Percentiles rank a stretch among this genome's conserved stretches.
Conservation (phyloP, 2,113 vertebrate species). For the Chionodraco myersi region DNA sequence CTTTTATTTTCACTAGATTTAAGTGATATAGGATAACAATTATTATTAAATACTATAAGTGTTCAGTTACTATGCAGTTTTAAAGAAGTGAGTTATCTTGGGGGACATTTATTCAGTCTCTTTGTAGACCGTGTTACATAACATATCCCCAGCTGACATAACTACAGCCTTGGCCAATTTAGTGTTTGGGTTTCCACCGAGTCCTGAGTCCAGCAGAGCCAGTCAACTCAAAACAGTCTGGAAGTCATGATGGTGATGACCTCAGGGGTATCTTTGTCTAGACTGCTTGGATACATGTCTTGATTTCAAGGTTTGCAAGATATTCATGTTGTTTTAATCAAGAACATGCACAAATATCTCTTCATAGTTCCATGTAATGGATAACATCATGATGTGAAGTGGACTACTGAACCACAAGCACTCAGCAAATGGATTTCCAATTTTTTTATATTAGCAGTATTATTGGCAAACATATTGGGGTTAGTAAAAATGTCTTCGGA, state of each 20-base stretch:
- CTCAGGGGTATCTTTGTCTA: conserved; percentile 59
- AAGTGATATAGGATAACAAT: not conserved
- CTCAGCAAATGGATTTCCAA: not conserved
- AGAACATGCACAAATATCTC: not conserved
- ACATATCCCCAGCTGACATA: conserved; percentile 59
- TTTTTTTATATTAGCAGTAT: not conserved
- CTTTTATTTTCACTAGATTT: not conserved
- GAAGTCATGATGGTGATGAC: conserved; percentile 51
- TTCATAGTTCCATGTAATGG: not conserved
- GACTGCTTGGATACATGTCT: conserved; percentile 31
- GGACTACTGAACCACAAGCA: conserved; percentile 11
- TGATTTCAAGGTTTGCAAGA: conserved; percentile 44
- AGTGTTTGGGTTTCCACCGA: conserved; percentile 78
- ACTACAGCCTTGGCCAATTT: conserved; percentile 36
- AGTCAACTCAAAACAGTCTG: conserved; percentile 75
- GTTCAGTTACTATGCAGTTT: not conserved
- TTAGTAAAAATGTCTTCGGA: not conserved
- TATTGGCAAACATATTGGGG: not conserved
- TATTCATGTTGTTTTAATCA: conserved; percentile 43
- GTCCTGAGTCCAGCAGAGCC: conserved; percentile 70
- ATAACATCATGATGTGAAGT: not conserved
- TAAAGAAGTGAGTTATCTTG: conserved; percentile 10
- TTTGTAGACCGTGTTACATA: conserved; percentile 56
- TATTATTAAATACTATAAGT: not conserved
- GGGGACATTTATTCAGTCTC: conserved; percentile 7